phyloP scores from a whole-genome alignment of 2,888 invertebrate species.

The Tachina grossa region DNA sequence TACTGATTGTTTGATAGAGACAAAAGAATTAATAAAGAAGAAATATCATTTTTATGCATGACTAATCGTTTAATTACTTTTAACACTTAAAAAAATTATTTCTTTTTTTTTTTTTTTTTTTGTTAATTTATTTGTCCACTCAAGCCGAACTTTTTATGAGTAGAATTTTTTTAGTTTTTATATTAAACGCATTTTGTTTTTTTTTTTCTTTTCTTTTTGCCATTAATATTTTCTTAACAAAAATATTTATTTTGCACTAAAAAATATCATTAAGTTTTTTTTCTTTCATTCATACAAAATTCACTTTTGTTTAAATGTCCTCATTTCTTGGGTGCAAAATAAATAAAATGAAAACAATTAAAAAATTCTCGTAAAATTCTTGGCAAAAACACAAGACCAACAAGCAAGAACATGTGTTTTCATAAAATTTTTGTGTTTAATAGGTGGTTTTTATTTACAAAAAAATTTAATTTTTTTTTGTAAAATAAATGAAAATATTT shows the following conservation, averaged over 20 bases:
- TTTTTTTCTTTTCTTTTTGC: background rate
- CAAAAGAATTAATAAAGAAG: slow-evolving; percentile 5
- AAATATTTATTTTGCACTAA: slow-evolving; percentile 37
- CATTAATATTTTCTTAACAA: slow-evolving; percentile 19
- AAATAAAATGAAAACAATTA: slow-evolving; percentile 2
- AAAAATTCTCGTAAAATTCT: slow-evolving; percentile 45
- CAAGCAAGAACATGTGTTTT: slow-evolving; percentile 37
- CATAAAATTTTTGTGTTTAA: slow-evolving; percentile 20
- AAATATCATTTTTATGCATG: slow-evolving; percentile 21
- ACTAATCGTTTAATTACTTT: slow-evolving; percentile 38
- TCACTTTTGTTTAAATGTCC: slow-evolving; percentile 50
- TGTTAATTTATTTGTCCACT: slow-evolving; percentile 19
- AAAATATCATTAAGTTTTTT: slow-evolving; percentile 7
- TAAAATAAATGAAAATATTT: slow-evolving; percentile 37
- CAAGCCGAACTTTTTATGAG: slow-evolving; percentile 5
- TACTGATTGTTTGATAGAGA: background rate
- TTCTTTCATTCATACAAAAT: slow-evolving; percentile 24
- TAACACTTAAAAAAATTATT: background rate
- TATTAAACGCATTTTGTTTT: slow-evolving; percentile 12
- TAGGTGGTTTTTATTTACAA: background rate
- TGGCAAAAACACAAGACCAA: background rate
- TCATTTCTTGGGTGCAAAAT: slow-evolving; percentile 22
- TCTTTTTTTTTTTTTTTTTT: background rate
- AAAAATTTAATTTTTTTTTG: background rate
- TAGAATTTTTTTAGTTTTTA: background rate